phyloP scores from a whole-genome alignment of 2,113 vertebrate species.

The Tyrannus savana region DNA sequence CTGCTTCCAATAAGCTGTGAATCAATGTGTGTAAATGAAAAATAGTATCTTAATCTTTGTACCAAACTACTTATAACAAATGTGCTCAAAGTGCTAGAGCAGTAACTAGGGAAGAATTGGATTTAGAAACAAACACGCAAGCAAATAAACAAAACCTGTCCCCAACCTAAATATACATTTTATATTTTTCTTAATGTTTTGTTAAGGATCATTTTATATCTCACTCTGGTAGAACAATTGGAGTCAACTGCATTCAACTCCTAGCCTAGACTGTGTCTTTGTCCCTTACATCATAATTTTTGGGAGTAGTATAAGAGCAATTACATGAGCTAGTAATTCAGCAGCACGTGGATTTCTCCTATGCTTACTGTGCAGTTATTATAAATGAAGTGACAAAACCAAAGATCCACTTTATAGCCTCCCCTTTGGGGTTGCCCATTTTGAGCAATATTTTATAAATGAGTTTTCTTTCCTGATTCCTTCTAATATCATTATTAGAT shows the following conservation, averaged over 20 bases:
- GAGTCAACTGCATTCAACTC: neutral
- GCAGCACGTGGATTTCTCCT: fast-evolving
- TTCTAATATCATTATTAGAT: neutral
- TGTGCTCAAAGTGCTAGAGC: neutral
- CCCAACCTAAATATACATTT: neutral
- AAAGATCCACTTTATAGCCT: neutral
- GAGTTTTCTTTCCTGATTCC: neutral
- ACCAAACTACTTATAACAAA: neutral
- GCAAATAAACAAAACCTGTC: fast-evolving
- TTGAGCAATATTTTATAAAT: neutral
- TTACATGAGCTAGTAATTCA: neutral
- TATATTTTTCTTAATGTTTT: neutral
- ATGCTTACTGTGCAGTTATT: neutral
- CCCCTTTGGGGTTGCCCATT: neutral
- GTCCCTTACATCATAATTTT: neutral
- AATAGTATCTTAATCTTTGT: neutral
- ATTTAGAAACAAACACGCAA: neutral
- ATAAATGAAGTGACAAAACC: neutral
- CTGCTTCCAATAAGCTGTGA: neutral
- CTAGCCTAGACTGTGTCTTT: neutral
- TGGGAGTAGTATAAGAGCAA: neutral
- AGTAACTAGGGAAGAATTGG: neutral
- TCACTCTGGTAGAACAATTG: neutral
- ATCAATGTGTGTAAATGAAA: neutral
- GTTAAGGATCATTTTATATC: neutral